A percentile compares a stretch with the other conserved stretches of the same genome.
phyloP scores from a whole-genome alignment of 1,140 invertebrate species.

The Laupala kohalensis region DNA sequence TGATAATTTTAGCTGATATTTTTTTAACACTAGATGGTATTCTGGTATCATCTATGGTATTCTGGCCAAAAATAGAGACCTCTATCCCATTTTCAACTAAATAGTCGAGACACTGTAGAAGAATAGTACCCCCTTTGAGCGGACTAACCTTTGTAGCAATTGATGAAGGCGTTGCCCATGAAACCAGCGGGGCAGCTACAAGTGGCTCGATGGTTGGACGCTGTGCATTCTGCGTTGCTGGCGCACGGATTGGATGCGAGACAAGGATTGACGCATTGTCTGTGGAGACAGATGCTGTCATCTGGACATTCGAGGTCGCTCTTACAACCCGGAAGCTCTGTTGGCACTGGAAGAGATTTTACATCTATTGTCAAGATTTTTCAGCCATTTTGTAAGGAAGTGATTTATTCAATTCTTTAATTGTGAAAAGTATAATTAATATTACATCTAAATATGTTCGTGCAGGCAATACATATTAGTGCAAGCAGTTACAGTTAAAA shows the following conservation, averaged over 20 bases:
- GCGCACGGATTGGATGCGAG: slow-evolving; percentile 59
- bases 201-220: slow-evolving; percentile 56
- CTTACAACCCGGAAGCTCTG: slow-evolving; percentile 46
- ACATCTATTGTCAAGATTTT: background rate
- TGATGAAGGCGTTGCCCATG: slow-evolving; percentile 65
- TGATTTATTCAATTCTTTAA: background rate
- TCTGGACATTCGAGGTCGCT: slow-evolving; percentile 55
- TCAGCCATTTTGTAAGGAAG: too few relatives aligned
- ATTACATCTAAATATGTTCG: background rate
- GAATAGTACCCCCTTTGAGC: too few relatives aligned
- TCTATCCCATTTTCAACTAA: too few relatives aligned
- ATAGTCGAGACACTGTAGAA: too few relatives aligned
- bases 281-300: slow-evolving; percentile 57
- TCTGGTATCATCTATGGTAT: too few relatives aligned
- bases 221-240: slow-evolving; percentile 59
- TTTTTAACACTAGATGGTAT: too few relatives aligned
- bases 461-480: background rate
- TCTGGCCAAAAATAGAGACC: too few relatives aligned
- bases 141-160: slow-evolving; percentile 54
- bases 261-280: slow-evolving; percentile 65
- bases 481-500: background rate
- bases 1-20: too few relatives aligned
- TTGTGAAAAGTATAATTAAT: background rate
- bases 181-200: slow-evolving; percentile 64
- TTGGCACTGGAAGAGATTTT: slow-evolving; percentile 24